Evolutionary conservation across 2,113 vertebrate genomes (phyloP), one percentile per base, ranked within the genome.

Genomic region (Plecturocebus donacophilus): DNA sequence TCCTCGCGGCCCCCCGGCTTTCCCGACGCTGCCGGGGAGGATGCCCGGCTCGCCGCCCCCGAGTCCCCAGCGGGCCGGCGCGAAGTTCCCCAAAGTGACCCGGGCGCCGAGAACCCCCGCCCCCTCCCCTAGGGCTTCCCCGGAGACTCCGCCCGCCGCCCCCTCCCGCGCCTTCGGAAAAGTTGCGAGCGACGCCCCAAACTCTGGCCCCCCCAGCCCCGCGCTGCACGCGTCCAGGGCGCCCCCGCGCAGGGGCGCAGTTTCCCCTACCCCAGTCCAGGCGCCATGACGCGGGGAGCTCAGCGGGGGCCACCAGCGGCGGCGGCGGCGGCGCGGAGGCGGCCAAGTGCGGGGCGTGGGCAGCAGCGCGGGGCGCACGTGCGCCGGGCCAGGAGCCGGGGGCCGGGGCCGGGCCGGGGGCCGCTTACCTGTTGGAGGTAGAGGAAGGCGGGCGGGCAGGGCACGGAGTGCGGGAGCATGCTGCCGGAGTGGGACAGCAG

Each of bases 371-470:
- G 79, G 83, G 47, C 98, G 97, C 98, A 99, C 98, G 98, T 98
- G 98, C 89, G 95, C 58, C 13, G 98, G 97, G 66, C 79, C 1
- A 92, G n/a, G n/a, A n/a, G 96, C 81, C 1, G 93, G 96, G 96
- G 76, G 92, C 97, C 96, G 98, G 97, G 98, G 91, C 95, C 94
- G 96, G 96, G 68, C 90, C 96, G 96, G 98, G 97, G 98, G 92
- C 95, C 94, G 97, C 99, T 99, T 99, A 99, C 99, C 99, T 99
- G 99, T 98, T 99, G 99, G 99, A 99, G 99, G 99, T 99, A 99
- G 99, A 99, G 99, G 99, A 99, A 99, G 97, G 99, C 99, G 88
- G 99, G 99, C 97, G 99, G 99, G 98, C 99, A 99, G 97, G 99
- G 99, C 98, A 99, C 99, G 96, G 99, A 99, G 98, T 99, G 99